These are phyloP conservation scores for Coracopsis vasa DNA, from an alignment of 2,113 vertebrate genomes.

Conservation along the genomic window DNA sequence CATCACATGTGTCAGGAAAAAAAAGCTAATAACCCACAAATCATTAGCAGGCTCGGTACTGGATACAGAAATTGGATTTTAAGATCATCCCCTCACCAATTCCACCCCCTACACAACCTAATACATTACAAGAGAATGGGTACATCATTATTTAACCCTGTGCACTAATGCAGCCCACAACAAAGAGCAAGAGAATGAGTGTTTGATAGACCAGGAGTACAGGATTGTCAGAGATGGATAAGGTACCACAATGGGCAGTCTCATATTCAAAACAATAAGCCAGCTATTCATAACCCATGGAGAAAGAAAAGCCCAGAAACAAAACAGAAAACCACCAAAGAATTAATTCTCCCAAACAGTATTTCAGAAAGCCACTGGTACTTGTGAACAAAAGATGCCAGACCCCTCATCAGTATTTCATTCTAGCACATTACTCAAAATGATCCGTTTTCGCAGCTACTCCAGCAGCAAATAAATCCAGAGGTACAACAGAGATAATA, in stretches of 20 bases:
- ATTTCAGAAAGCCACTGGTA: background rate
- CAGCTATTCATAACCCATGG: background rate
- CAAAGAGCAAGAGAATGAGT: conserved; percentile 41
- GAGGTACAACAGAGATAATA: background rate
- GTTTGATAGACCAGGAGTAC: background rate
- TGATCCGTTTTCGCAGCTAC: background rate
- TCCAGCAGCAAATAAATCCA: background rate
- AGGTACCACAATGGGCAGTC: conserved; percentile 10
- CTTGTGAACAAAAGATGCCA: background rate
- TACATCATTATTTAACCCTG: background rate
- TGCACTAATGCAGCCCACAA: conserved; percentile 42
- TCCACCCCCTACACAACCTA: background rate
- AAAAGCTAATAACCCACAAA: background rate
- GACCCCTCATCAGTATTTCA: background rate
- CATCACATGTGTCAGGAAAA: background rate
- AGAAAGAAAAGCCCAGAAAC: background rate
- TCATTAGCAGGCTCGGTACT: background rate
- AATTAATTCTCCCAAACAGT: background rate
- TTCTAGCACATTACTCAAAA: background rate
- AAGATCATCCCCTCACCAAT: background rate
- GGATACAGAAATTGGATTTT: background rate
- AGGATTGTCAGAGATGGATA: background rate
- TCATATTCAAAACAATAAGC: conserved; percentile 27
- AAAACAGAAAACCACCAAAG: background rate
- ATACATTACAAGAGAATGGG: background rate